Percentiles rank a stretch among this genome's conserved stretches.
These are phyloP conservation scores for Zaprionus lachaisei DNA, from an alignment of 1,140 invertebrate genomes.

Conservation along the genomic window DNA sequence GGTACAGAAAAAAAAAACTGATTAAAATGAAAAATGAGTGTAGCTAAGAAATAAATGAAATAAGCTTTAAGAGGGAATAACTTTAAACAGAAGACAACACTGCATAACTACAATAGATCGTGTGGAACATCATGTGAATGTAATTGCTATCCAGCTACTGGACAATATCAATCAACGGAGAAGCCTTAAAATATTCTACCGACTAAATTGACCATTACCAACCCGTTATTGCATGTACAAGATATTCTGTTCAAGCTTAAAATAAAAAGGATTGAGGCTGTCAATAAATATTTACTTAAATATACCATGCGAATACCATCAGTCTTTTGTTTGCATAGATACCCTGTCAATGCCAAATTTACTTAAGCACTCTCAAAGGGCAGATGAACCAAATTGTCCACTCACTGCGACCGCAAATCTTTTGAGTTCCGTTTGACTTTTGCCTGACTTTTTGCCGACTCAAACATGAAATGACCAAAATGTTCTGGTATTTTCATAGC, in stretches of 20 bases:
- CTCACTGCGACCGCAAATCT: slow-evolving; percentile 68
- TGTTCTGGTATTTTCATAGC: slow-evolving; percentile 36
- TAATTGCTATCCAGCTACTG: too few relatives aligned
- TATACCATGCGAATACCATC: background rate
- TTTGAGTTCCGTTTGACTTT: slow-evolving; percentile 60
- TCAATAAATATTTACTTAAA: too few relatives aligned
- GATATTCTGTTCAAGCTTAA: too few relatives aligned
- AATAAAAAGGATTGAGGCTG: too few relatives aligned
- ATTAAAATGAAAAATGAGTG: background rate
- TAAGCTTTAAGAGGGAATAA: background rate
- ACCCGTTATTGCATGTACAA: too few relatives aligned
- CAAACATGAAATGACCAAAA: slow-evolving; percentile 51
- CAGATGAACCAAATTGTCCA: slow-evolving; percentile 28
- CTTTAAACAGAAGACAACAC: too few relatives aligned
- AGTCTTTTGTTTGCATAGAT: background rate
- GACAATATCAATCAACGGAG: too few relatives aligned
- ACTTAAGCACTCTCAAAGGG: background rate
- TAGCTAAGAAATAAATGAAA: background rate
- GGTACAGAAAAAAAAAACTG: background rate
- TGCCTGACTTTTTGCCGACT: slow-evolving; percentile 56
- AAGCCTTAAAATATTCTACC: too few relatives aligned
- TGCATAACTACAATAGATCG: too few relatives aligned
- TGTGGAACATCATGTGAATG: too few relatives aligned
- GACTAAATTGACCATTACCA: too few relatives aligned
- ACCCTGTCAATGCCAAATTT: background rate